Conservation (phyloP, 2,888 invertebrate species). For the Thymelicus sylvestris region DNA sequence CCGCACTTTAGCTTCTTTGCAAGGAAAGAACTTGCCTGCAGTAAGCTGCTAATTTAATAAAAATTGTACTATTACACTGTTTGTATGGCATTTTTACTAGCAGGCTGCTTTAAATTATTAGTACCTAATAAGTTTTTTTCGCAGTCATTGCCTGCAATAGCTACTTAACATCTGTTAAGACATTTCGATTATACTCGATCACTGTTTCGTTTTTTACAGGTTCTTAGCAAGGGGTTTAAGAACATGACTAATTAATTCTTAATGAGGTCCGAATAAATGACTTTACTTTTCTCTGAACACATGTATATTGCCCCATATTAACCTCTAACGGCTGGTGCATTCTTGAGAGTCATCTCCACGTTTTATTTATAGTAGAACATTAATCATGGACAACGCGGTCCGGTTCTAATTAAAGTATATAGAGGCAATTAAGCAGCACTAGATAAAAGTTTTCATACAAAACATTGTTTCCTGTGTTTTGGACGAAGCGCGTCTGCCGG, state of each 20-base stretch:
- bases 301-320: slow-evolving; percentile 29
- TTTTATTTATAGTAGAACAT: slow-evolving; percentile 66
- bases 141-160: background rate
- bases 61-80: background rate
- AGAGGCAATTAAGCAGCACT: slow-evolving; percentile 75
- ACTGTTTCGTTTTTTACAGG: background rate
- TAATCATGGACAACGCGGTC: slow-evolving; percentile 65
- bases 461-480: slow-evolving; percentile 77
- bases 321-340: slow-evolving; percentile 18
- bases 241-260: slow-evolving; percentile 31
- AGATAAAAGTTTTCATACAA: slow-evolving; percentile 74
- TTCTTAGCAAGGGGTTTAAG: background rate
- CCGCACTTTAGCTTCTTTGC: too few relatives aligned
- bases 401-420: slow-evolving; percentile 75
- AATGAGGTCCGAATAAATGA: slow-evolving; percentile 33
- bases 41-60: too few relatives aligned
- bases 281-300: slow-evolving; percentile 19
- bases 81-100: background rate
- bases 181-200: slow-evolving; percentile 5
- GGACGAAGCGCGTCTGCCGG: slow-evolving; percentile 56
- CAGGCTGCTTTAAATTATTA: background rate
- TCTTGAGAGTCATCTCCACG: slow-evolving; percentile 42
- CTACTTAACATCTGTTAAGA: slow-evolving; percentile 4
- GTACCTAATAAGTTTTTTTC: slow-evolving; percentile 2
- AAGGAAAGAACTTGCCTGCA: too few relatives aligned